Evolutionary conservation across 37 sponge, comb jelly and placozoan species (phyloP), one percentile per base, ranked within the genome.

Genomic region (Chondrilla cf. caribensis): DNA sequence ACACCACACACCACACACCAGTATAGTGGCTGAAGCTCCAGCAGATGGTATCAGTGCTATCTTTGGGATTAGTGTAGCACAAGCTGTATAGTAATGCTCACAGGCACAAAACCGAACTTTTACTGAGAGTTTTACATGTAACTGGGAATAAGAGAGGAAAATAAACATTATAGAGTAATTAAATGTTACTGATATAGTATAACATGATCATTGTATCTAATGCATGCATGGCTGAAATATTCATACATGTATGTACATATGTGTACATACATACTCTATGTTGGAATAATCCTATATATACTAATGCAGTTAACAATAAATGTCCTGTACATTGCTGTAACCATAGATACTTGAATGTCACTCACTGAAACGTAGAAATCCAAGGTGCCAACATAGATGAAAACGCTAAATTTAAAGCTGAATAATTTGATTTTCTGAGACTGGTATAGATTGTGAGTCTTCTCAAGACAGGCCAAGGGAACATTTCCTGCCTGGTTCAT

Each of bases 351-450:
- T n/a, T n/a, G n/a, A n/a, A n/a, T n/a, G n/a, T n/a, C n/a, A 39
- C 76, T 37, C 24, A 73, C 76, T n/a, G 0, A 2, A 40, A 73
- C 76, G 40, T 73, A 73, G 44, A 73, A 73, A 37, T 73, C 76
- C 44, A 73, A 39, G 40, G 43, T 73, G 21, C 76, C 76, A 17
- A 73, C 76, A 73, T 73, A 73, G 76, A 73, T 73, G 76, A 73
- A 73, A 37, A 73, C 36, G 25, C 76, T 73, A 43, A 39, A 37
- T 37, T 37, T 73, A 9, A 73, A 73, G 43, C 36, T 42, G 44
- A 73, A 37, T 41, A 73, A 43, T 7, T 38, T 36, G 3, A 73
- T 40, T 38, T 43, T 73, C 24, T 40, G 39, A 8, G 76, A 40
- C 44, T 73, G 76, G 25, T 73, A 73, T n/a, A 73, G 42, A 2